Evolutionary conservation across 2,888 invertebrate species (phyloP), one percentile per base, ranked within the genome.

Genomic region (Molanna angustata): DNA sequence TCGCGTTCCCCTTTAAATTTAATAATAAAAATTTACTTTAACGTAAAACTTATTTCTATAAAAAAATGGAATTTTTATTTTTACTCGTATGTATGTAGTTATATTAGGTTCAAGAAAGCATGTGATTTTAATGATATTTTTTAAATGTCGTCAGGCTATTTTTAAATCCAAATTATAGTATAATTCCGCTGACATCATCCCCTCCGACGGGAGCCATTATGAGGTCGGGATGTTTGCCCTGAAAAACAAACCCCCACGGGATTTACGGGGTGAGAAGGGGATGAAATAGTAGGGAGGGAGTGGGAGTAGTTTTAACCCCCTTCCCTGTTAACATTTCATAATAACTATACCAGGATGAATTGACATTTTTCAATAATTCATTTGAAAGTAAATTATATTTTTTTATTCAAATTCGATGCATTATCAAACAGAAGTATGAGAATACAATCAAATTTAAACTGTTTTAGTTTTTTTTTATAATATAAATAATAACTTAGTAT

Each of bases 171-270:
- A 49, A 20, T 18, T 11, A 41, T 41, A 13, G 41, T 11, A 32
- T 13, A 27, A 19, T 49, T 35, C 16, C 41, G 39, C 32, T 39
- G 27, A 47, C 39, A 47, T 47, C 27, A 47, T 47, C 35, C 40
- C 27, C 40, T 37, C 49, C 49, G 33, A 53, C 39, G 42, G 41
- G 47, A 37, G 16, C 44, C 52, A 52, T 56, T 52, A 56, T 53
- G 49, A 49, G 57, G 57, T 49, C 49, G 54, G 41, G 21, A 46
- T 49, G 51, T 57, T 57, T 57, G 49, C 51, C 51, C 51, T 52
- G 40, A 57, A 52, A 56, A 57, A 54, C 57, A 57, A 54, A 54
- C 51, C 50, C 46, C 40, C 35, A 31, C 42, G 37, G 45, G 31
- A 33, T 19, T 13, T 19, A 18, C n/a, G 35, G 33, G 27, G 16